phyloP scores from a whole-genome alignment of 2,888 invertebrate species.

The Hyposoter dolosus region DNA sequence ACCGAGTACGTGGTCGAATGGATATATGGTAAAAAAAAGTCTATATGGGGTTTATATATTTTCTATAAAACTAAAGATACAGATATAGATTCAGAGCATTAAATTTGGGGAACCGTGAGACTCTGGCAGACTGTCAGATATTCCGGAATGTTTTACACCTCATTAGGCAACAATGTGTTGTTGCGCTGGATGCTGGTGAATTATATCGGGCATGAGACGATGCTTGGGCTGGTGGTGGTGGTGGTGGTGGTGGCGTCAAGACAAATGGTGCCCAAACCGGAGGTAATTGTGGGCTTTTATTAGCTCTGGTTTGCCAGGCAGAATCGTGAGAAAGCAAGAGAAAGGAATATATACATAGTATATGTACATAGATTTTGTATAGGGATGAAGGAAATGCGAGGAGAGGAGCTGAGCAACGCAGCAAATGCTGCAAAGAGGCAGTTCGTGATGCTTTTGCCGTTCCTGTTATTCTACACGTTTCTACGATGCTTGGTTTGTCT shows the following conservation, averaged over 20 bases:
- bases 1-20: constrained; percentile 10
- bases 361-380: constrained; percentile 42
- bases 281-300: constrained; percentile 85
- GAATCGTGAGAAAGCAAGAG: constrained; percentile 65
- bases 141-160: constrained; percentile 84
- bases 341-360: constrained; percentile 59
- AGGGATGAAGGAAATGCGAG: constrained; percentile 62
- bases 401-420: constrained; percentile 67
- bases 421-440: constrained; percentile 65
- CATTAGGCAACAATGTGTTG: constrained; percentile 85
- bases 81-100: constrained; percentile 19
- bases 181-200: constrained; percentile 82
- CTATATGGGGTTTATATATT: constrained; percentile 18
- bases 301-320: constrained; percentile 82
- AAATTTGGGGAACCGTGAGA: constrained; percentile 41
- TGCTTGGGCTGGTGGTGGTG: constrained; percentile 65
- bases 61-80: neutral
- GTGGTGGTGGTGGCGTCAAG: constrained; percentile 78
- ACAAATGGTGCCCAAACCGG: constrained; percentile 84
- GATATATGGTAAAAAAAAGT: constrained; percentile 18
- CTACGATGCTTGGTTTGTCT: constrained; percentile 37
- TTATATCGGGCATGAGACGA: constrained; percentile 84
- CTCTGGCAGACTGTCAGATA: constrained; percentile 80
- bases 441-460: constrained; percentile 62
- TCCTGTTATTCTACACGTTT: constrained; percentile 61